A percentile compares a stretch with the other conserved stretches of the same genome.
phyloP scores from a whole-genome alignment of 2,797 vertebrate genomes.

The Hirundo rustica region DNA sequence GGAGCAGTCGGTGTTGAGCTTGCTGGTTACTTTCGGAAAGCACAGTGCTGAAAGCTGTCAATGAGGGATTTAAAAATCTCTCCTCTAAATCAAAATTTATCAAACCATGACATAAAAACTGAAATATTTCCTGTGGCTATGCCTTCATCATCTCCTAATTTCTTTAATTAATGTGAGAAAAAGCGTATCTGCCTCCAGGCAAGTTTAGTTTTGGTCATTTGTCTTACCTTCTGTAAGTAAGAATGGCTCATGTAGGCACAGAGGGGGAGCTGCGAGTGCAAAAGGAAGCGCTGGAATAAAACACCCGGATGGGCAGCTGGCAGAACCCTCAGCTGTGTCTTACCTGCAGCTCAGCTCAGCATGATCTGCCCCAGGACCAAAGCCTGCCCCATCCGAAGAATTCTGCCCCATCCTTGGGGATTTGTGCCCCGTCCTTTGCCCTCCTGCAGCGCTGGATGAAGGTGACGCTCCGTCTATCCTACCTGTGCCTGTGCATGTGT shows the following conservation, averaged over 20 bases:
- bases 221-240: slow-evolving; percentile 26
- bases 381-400: not conserved
- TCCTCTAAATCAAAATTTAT: slow-evolving; percentile 34
- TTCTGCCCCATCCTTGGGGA: not conserved
- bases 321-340: not conserved
- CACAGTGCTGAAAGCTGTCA: not conserved
- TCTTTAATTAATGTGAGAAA: slow-evolving; percentile 61
- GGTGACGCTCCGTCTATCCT: rapidly evolving
- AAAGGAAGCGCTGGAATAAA: not conserved
- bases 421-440: not conserved
- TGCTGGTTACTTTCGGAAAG: not conserved
- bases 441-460: not conserved
- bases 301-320: rapidly evolving
- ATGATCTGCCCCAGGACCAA: not conserved
- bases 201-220: slow-evolving; percentile 31
- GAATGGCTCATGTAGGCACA: not conserved
- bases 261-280: not conserved
- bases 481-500: rapidly evolving
- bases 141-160: slow-evolving; percentile 46
- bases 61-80: slow-evolving; percentile 17
- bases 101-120: not conserved
- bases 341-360: not conserved
- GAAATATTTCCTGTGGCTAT: slow-evolving; percentile 1
- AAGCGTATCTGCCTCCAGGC: slow-evolving; percentile 15
- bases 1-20: not conserved